A percentile compares a stretch with the other conserved stretches of the same genome.
phyloP scores from a whole-genome alignment of 2,113 vertebrate genomes.

The Bathybates hornii region DNA sequence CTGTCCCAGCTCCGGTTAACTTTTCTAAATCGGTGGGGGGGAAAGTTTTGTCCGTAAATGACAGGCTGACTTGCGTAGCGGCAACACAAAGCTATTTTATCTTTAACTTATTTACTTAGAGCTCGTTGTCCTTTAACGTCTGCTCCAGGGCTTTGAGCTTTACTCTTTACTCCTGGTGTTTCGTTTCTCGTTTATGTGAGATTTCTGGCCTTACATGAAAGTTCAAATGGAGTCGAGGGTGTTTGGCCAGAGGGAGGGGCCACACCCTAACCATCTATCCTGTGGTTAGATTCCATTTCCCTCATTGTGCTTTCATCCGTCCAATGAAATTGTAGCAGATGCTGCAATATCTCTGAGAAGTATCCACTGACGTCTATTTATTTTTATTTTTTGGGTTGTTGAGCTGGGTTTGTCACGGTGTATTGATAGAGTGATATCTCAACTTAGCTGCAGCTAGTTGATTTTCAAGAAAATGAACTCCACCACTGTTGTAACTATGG shows the following conservation, averaged over 20 bases:
- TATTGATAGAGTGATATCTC: not conserved
- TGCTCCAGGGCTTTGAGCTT: not conserved
- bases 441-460: not conserved
- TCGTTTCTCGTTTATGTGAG: not conserved
- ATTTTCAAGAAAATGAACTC: not conserved
- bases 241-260: constrained; percentile 48
- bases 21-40: not conserved
- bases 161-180: not conserved
- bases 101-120: not conserved
- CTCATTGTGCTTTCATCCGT: not conserved
- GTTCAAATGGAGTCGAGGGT: constrained; percentile 30
- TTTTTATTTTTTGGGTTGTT: not conserved
- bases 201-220: constrained; percentile 8
- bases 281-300: not conserved
- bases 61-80: not conserved
- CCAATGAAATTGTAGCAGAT: not conserved
- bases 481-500: not conserved
- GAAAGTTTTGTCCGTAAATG: not conserved
- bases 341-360: not conserved
- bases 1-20: not conserved
- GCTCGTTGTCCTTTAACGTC: not conserved
- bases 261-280: constrained; percentile 46
- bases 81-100: not conserved
- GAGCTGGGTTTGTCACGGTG: not conserved
- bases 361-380: not conserved